These are phyloP conservation scores for Buteo buteo DNA, from an alignment of 2,113 vertebrate genomes.

Conservation along the genomic window DNA sequence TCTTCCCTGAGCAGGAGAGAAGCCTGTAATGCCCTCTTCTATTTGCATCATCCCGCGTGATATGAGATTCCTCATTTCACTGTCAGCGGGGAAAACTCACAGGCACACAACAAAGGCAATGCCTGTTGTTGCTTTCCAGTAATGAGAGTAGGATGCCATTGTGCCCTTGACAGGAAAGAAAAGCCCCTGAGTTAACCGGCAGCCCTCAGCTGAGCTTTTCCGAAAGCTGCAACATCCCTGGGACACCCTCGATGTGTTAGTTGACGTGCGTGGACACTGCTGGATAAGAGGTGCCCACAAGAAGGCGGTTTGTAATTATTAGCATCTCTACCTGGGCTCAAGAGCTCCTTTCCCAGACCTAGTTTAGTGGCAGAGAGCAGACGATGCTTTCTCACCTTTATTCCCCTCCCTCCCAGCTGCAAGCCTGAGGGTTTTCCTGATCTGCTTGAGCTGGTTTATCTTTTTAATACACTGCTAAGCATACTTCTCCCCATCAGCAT, in stretches of 20 bases:
- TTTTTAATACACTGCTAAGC: background rate
- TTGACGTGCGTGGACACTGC: background rate
- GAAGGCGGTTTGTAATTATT: background rate
- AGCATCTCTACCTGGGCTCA: background rate
- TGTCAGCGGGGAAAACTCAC: background rate
- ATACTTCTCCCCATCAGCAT: background rate
- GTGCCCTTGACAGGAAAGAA: background rate
- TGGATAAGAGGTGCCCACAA: background rate
- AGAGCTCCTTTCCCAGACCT: background rate
- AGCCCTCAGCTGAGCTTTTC: background rate
- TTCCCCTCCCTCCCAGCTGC: background rate
- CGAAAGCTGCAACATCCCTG: background rate
- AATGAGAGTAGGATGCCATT: background rate
- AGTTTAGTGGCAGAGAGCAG: background rate
- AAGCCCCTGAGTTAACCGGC: accelerated
- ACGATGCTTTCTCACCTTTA: background rate
- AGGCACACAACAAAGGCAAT: background rate
- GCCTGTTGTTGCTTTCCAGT: background rate
- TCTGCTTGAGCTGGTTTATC: background rate
- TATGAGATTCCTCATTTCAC: background rate
- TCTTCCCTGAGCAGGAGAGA: background rate
- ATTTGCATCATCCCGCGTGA: background rate
- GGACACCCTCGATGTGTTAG: background rate
- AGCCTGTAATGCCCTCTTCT: background rate
- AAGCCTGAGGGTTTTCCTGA: background rate